Evolutionary conservation across 2,888 invertebrate genomes (phyloP).

Genomic region (Synanthedon myopaeformis): DNA sequence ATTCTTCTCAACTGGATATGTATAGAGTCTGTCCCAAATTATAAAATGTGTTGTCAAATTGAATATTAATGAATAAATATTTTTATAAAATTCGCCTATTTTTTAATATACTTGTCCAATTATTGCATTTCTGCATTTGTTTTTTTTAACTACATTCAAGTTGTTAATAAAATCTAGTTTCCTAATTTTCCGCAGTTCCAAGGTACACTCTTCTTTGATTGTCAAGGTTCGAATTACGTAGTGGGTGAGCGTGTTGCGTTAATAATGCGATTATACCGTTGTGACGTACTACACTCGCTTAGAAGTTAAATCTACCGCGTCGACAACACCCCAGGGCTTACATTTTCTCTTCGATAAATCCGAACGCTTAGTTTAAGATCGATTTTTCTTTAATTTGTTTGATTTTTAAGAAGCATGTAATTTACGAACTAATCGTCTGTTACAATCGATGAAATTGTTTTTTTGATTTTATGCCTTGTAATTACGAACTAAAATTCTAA

Average conservation of each 20-base stretch:
- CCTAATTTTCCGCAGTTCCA: too few species aligned
- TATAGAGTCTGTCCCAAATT: too few species aligned
- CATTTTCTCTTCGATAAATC: slow-evolving; percentile 22
- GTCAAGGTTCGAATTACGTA: too few species aligned
- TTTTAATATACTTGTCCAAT: too few species aligned
- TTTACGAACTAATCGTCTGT: slow-evolving; percentile 22
- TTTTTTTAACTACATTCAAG: too few species aligned
- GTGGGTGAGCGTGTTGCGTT: background rate
- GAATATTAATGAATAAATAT: too few species aligned
- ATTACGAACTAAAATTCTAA: slow-evolving; percentile 8
- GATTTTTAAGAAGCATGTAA: slow-evolving; percentile 19
- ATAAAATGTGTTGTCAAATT: too few species aligned
- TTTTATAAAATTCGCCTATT: too few species aligned
- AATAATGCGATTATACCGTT: slow-evolving; percentile 13
- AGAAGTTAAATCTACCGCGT: slow-evolving; percentile 18
- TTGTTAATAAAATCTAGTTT: too few species aligned
- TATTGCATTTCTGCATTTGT: too few species aligned
- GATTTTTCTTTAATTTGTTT: slow-evolving; percentile 2
- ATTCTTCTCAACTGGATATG: too few species aligned
- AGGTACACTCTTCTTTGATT: too few species aligned
- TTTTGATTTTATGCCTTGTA: slow-evolving; percentile 2
- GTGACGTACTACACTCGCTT: slow-evolving; percentile 41
- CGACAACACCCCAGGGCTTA: slow-evolving; percentile 27
- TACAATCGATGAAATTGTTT: background rate
- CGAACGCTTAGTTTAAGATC: slow-evolving; percentile 13